These are phyloP conservation scores for Saguinus midas DNA, from an alignment of 2,113 vertebrate species.

Conservation along the genomic window DNA sequence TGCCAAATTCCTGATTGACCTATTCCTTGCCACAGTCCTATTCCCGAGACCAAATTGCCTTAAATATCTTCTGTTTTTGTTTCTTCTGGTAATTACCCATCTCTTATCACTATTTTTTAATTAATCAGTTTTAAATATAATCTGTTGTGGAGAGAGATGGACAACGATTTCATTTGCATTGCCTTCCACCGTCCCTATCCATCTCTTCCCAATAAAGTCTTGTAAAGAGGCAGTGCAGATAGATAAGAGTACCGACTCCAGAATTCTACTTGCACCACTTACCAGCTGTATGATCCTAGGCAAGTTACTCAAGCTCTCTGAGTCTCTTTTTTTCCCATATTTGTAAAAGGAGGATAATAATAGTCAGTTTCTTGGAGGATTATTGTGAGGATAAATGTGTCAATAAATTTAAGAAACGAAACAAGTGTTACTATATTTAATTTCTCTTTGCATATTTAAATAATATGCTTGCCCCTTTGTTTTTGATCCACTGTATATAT, in stretches of 20 bases:
- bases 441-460: constrained; percentile 3
- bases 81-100: not conserved
- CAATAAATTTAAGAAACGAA: not conserved
- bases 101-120: not conserved
- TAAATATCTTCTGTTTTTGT: not conserved
- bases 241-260: not conserved
- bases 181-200: not conserved
- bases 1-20: not conserved
- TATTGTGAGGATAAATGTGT: not conserved
- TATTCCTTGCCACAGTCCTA: not conserved
- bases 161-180: not conserved
- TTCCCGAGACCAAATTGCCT: not conserved
- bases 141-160: not conserved
- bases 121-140: not conserved
- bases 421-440: not conserved
- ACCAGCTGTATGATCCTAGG: not conserved
- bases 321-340: not conserved
- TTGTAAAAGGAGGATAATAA: not conserved
- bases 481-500: not conserved
- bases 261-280: not conserved
- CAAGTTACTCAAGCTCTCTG: not conserved
- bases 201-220: not conserved
- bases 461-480: not conserved
- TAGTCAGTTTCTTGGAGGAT: not conserved
- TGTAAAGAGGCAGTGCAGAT: not conserved